These are phyloP conservation scores for Aplochiton taeniatus DNA, from an alignment of 2,797 vertebrate species.

Conservation along the genomic window DNA sequence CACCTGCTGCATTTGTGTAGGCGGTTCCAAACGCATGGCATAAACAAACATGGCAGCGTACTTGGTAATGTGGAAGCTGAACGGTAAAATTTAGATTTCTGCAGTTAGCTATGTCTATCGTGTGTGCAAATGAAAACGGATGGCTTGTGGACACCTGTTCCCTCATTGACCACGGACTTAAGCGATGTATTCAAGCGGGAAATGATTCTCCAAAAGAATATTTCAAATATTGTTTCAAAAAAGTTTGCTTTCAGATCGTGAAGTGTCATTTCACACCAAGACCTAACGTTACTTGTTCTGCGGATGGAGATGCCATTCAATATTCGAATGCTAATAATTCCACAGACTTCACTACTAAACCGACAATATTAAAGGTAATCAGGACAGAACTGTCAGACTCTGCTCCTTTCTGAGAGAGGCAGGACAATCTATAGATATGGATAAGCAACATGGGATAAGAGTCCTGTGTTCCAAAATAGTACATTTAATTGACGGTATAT, in stretches of 20 bases:
- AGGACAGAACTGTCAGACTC: no score
- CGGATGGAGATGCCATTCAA: background rate
- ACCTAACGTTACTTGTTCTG: background rate
- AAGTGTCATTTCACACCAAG: slow-evolving; percentile 65
- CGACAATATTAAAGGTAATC: slow-evolving; percentile 58
- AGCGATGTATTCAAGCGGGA: slow-evolving; percentile 43
- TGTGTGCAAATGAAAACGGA: slow-evolving; percentile 62
- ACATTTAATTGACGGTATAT: no score
- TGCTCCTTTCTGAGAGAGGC: no score
- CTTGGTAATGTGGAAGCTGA: no score
- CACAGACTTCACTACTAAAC: no score
- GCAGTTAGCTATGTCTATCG: slow-evolving; percentile 74
- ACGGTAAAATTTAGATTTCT: no score
- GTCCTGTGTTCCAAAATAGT: no score
- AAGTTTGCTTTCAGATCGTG: slow-evolving; percentile 74
- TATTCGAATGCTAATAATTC: background rate
- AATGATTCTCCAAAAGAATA: slow-evolving; percentile 6
- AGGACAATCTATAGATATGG: no score
- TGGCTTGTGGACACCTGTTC: slow-evolving; percentile 84
- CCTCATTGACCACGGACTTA: slow-evolving; percentile 76
- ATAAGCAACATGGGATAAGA: no score
- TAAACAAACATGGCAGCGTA: no score
- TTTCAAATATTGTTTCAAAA: slow-evolving; percentile 71
- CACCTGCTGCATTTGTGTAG: no score
- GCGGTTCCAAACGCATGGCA: no score